phyloP scores from a whole-genome alignment of 2,113 vertebrate species.

The Polypterus senegalus region DNA sequence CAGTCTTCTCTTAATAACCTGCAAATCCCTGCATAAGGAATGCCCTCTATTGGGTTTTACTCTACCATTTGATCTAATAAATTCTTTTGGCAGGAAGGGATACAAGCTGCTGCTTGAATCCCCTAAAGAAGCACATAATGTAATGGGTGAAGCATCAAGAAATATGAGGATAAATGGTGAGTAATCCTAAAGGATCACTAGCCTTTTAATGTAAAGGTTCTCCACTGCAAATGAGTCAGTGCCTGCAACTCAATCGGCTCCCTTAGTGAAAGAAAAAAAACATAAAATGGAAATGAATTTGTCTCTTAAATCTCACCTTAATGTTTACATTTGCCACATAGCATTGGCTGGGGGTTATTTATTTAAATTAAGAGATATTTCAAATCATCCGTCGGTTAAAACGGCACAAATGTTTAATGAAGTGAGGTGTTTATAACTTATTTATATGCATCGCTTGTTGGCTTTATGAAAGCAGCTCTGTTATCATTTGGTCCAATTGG shows the following conservation, averaged over 20 bases:
- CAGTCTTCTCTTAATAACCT: slow-evolving; percentile 62
- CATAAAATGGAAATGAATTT: no score
- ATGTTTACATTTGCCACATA: no score
- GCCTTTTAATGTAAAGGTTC: slow-evolving; percentile 46
- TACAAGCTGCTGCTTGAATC: slow-evolving; percentile 56
- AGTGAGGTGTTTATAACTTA: no score
- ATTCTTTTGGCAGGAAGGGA: slow-evolving; percentile 62
- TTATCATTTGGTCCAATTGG: no score
- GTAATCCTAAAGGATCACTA: slow-evolving; percentile 50
- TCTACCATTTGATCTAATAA: slow-evolving; percentile 71
- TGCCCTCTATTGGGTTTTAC: slow-evolving; percentile 68
- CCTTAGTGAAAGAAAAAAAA: no score
- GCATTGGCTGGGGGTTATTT: no score
- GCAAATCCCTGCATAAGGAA: slow-evolving; percentile 74
- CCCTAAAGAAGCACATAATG: slow-evolving; percentile 37
- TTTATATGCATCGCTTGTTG: no score
- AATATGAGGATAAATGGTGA: slow-evolving; percentile 66
- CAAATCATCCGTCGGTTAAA: no score
- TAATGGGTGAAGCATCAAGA: slow-evolving; percentile 47
- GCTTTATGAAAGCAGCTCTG: no score
- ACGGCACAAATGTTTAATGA: no score
- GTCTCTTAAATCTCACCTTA: no score
- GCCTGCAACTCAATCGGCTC: slow-evolving; percentile 49
- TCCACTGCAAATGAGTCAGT: slow-evolving; percentile 60
- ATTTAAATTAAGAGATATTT: no score